A percentile compares a stretch with the other conserved stretches of the same genome.
Evolutionary conservation across 1,140 invertebrate genomes (phyloP).

Genomic region (Brachionus koreanus): DNA sequence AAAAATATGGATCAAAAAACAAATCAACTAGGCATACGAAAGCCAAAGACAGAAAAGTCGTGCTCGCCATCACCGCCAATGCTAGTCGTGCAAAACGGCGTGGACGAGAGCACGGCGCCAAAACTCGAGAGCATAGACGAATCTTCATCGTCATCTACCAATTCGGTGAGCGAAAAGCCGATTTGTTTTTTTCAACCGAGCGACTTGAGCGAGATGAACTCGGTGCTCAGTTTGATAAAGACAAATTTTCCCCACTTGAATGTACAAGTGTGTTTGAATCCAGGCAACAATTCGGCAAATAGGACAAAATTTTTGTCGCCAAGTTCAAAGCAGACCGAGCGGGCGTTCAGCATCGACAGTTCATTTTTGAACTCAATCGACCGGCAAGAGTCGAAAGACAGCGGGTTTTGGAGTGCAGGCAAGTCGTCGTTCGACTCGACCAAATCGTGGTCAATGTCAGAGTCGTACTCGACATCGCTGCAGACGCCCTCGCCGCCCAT

Average conservation of each 20-base stretch:
- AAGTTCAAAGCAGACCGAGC: not conserved
- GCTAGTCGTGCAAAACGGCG: not conserved
- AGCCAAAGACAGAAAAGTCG: not conserved
- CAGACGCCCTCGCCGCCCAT: not conserved
- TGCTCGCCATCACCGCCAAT: not conserved
- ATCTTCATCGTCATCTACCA: not conserved
- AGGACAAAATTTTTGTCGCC: conserved; percentile 6
- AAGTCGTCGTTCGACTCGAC: conserved; percentile 15
- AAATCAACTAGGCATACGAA: not conserved
- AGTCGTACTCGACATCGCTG: not conserved
- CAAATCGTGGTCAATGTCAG: not conserved
- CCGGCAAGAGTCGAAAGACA: conserved; percentile 41
- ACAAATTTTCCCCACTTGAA: conserved; percentile 22
- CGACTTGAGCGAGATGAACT: not conserved
- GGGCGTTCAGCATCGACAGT: conserved; percentile 20
- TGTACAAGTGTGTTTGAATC: not conserved
- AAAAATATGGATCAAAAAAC: not conserved
- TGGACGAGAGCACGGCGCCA: not conserved
- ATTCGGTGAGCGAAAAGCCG: not conserved
- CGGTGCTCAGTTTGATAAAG: not conserved
- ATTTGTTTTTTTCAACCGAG: not conserved
- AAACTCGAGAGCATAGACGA: conserved; percentile 13
- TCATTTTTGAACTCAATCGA: not conserved
- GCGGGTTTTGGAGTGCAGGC: conserved; percentile 24
- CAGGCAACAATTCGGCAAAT: not conserved